Evolutionary conservation across 2,888 invertebrate species (phyloP).

Genomic region (Chrysolina americana): DNA sequence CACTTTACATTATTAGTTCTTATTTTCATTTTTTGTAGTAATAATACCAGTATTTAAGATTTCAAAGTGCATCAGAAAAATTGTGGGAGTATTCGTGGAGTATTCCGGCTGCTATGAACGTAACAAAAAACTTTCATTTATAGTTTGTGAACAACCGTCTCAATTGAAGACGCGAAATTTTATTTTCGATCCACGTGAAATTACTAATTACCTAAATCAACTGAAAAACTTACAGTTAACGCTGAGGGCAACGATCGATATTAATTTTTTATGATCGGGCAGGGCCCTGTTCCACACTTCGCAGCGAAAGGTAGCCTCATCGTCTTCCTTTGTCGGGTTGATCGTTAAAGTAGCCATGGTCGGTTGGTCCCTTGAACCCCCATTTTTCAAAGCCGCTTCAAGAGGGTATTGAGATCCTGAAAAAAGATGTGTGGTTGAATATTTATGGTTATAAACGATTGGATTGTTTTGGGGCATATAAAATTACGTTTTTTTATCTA

Average conservation of each 20-base stretch:
- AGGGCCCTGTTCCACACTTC: conserved; percentile 93
- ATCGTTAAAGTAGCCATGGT: conserved; percentile 83
- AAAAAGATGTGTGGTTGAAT: conserved; percentile 20
- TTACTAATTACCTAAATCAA: neutral
- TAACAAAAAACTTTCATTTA: too few relatives aligned
- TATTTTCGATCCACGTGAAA: too few relatives aligned
- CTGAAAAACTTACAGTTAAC: conserved; percentile 86
- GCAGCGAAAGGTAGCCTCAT: conserved; percentile 87
- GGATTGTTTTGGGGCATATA: neutral
- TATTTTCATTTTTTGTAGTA: too few relatives aligned
- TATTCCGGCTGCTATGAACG: too few relatives aligned
- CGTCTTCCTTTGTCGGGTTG: conserved; percentile 86
- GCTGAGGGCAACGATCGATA: conserved; percentile 84
- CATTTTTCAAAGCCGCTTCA: conserved; percentile 79
- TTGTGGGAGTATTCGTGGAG: too few relatives aligned
- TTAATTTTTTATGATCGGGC: conserved; percentile 84
- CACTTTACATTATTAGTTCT: too few relatives aligned
- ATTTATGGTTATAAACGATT: conserved; percentile 18
- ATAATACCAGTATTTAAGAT: too few relatives aligned
- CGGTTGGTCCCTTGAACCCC: conserved; percentile 81
- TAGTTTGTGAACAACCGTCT: too few relatives aligned
- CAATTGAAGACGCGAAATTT: too few relatives aligned
- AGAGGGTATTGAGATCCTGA: conserved; percentile 80
- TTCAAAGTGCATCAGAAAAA: too few relatives aligned
- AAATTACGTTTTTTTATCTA: conserved; percentile 13